These are phyloP conservation scores for Chionis minor DNA, from an alignment of 2,113 vertebrate species.

Conservation along the genomic window DNA sequence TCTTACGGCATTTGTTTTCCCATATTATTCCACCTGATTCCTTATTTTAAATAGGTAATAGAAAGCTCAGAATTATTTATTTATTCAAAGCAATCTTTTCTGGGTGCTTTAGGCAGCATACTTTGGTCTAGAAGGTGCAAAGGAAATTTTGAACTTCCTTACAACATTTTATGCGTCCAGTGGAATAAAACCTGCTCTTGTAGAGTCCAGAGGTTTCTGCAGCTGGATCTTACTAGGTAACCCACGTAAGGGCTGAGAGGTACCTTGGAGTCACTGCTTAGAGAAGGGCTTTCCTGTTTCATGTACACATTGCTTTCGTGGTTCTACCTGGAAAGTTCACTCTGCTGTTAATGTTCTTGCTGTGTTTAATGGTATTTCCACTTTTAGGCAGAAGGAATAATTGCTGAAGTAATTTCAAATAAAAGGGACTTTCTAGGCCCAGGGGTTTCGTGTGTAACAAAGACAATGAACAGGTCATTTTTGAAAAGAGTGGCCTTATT, in stretches of 20 bases:
- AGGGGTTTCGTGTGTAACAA: not conserved
- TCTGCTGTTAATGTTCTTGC: not conserved
- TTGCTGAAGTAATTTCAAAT: not conserved
- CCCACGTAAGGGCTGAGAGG: not conserved
- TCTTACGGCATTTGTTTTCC: not conserved
- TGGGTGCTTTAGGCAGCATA: not conserved
- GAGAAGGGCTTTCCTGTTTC: not conserved
- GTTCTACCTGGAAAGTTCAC: not conserved
- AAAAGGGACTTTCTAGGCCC: not conserved
- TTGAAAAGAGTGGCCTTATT: not conserved
- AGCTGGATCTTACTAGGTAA: not conserved
- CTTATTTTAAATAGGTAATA: not conserved
- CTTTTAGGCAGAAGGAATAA: not conserved
- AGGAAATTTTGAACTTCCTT: not conserved
- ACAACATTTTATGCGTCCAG: not conserved
- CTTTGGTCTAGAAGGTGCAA: not conserved
- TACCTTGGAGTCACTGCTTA: not conserved
- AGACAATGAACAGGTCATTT: not conserved
- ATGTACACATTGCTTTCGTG: rapidly evolving
- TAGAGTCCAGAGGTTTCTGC: not conserved
- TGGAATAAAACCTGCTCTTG: not conserved
- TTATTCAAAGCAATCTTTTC: not conserved
- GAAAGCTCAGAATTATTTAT: not conserved
- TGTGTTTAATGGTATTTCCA: not conserved
- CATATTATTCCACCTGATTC: not conserved